Evolutionary conservation across 2,797 vertebrate genomes (phyloP).

Genomic region (Thalassophryne amazonica): DNA sequence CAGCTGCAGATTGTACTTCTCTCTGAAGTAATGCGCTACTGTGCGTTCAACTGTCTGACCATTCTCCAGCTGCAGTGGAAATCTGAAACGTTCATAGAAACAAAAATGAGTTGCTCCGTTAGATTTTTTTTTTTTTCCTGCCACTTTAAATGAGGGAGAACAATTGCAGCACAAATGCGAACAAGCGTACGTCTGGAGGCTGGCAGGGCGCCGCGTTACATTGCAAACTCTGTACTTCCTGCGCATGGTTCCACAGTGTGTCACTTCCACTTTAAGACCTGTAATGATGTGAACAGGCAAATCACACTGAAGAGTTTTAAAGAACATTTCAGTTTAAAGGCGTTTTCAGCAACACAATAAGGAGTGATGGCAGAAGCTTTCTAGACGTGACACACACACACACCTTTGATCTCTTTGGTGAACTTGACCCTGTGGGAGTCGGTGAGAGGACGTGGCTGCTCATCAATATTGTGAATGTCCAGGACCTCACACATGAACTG

Average conservation of each 20-base stretch:
- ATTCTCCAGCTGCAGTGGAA: conserved; percentile 95
- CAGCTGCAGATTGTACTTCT: conserved; percentile 96
- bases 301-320: neutral
- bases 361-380: neutral
- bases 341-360: neutral
- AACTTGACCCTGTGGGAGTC: conserved; percentile 99
- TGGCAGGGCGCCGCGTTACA: conserved; percentile 92
- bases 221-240: conserved; percentile 98
- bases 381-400: conserved; percentile 36
- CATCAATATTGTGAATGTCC: conserved; percentile 98
- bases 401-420: conserved; percentile 99
- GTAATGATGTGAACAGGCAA: conserved; percentile 11
- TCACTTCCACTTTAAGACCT: conserved; percentile 99
- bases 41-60: conserved; percentile 97
- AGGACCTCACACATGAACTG: conserved; percentile 99
- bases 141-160: neutral
- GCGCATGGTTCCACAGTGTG: conserved; percentile 97
- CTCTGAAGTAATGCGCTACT: conserved; percentile 97
- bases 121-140: too few species aligned
- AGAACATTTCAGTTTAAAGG: neutral
- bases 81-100: conserved; percentile 69
- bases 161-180: conserved; percentile 47
- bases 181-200: conserved; percentile 96
- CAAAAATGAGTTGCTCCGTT: neutral
- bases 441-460: conserved; percentile 94